phyloP scores from a whole-genome alignment of 92 coral and sea anemone genomes.

The Scolanthus callimorphus region DNA sequence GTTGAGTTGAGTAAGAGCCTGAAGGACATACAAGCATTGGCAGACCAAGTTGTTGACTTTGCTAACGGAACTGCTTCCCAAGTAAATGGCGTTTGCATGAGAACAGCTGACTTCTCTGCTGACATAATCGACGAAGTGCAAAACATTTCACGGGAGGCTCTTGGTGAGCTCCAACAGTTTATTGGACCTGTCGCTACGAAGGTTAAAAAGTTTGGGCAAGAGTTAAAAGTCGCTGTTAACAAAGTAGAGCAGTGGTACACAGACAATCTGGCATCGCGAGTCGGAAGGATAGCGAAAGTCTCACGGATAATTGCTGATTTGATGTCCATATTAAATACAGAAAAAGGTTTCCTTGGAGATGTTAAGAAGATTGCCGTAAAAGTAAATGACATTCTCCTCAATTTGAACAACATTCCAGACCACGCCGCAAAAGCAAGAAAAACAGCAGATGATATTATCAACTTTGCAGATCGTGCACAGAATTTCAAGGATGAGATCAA shows the following conservation, averaged over 20 bases:
- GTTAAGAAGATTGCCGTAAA: slow-evolving; percentile 62
- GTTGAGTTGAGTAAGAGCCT: slow-evolving; percentile 61
- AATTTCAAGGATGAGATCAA: slow-evolving; percentile 63
- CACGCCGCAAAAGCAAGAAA: slow-evolving; percentile 82
- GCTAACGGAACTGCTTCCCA: slow-evolving; percentile 75
- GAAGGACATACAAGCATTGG: slow-evolving; percentile 54
- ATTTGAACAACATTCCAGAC: slow-evolving; percentile 64
- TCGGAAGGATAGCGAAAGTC: slow-evolving; percentile 79
- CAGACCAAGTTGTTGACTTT: slow-evolving; percentile 75
- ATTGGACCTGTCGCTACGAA: slow-evolving; percentile 69
- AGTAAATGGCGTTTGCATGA: slow-evolving; percentile 67
- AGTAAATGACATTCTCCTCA: slow-evolving; percentile 59
- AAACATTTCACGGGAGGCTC: slow-evolving; percentile 63
- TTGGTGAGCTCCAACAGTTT: slow-evolving; percentile 55
- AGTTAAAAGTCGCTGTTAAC: slow-evolving; percentile 69
- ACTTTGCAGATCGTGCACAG: slow-evolving; percentile 71
- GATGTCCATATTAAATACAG: slow-evolving; percentile 72
- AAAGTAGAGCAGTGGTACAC: slow-evolving; percentile 85
- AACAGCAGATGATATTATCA: slow-evolving; percentile 75
- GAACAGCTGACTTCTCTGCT: slow-evolving; percentile 73
- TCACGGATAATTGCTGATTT: slow-evolving; percentile 78
- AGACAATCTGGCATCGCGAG: slow-evolving; percentile 62
- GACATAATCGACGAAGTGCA: slow-evolving; percentile 80
- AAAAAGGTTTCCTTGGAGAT: slow-evolving; percentile 65
- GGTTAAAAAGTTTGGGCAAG: slow-evolving; percentile 46